A percentile compares a stretch with the other conserved stretches of the same genome.
Conservation (phyloP, 1,140 invertebrate species). For the Macrobrachium rosenbergii region DNA sequence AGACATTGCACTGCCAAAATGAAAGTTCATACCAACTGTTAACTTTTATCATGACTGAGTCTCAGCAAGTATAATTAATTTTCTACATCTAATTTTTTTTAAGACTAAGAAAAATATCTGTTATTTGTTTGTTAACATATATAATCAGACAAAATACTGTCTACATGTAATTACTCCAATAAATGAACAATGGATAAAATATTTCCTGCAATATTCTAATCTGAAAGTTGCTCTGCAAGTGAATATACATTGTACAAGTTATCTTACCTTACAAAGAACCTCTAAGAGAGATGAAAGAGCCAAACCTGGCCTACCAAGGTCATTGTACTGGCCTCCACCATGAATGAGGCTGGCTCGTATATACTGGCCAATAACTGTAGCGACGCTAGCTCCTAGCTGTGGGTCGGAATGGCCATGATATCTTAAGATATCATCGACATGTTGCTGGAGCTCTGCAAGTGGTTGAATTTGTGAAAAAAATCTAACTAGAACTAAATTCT, state of each 20-base stretch:
- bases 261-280: conserved; percentile 65
- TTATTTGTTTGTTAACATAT: too few relatives aligned
- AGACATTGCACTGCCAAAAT: neutral
- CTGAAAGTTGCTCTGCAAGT: too few relatives aligned
- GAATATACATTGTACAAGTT: neutral
- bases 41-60: too few relatives aligned
- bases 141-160: too few relatives aligned
- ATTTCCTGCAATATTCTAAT: too few relatives aligned
- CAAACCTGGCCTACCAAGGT: conserved; percentile 65
- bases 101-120: too few relatives aligned
- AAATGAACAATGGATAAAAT: too few relatives aligned
- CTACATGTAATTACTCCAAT: too few relatives aligned
- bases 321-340: conserved; percentile 73
- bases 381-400: conserved; percentile 82
- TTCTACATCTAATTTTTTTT: too few relatives aligned
- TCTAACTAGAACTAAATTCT: too few relatives aligned
- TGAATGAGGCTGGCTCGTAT: conserved; percentile 77
- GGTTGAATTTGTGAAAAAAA: neutral
- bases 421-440: conserved; percentile 79
- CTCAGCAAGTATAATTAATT: too few relatives aligned
- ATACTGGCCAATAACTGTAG: conserved; percentile 79
- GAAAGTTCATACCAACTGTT: neutral
- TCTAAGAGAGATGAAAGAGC: conserved; percentile 53
- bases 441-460: conserved; percentile 67
- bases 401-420: conserved; percentile 84